Conservation (phyloP, 2,113 vertebrate species). For the Scalopus aquaticus region DNA sequence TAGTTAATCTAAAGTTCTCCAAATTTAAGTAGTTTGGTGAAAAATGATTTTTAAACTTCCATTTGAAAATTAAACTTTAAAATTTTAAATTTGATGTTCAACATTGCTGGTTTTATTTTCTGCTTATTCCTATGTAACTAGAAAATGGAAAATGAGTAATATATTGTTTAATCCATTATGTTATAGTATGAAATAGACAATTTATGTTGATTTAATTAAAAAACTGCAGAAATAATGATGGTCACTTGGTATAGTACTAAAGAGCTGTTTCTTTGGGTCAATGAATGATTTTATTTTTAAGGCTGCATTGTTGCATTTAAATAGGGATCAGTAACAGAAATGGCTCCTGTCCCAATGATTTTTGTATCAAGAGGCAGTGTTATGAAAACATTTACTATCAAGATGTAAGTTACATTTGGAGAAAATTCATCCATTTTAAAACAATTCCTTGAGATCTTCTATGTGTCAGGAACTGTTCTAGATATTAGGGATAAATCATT, state of each 20-base stretch:
- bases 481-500: not conserved
- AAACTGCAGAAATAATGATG: not conserved
- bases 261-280: not conserved
- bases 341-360: not conserved
- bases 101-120: not conserved
- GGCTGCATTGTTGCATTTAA: not conserved
- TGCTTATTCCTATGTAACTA: not conserved
- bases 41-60: not conserved
- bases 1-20: not conserved
- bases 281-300: not conserved
- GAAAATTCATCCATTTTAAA: not conserved
- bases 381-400: not conserved
- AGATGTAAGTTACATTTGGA: not conserved
- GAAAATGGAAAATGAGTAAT: not conserved
- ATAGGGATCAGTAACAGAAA: slow-evolving; percentile 1
- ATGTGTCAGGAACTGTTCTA: not conserved
- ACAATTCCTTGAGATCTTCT: not conserved
- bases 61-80: slow-evolving; percentile 36
- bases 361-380: not conserved
- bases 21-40: slow-evolving; percentile 3
- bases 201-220: slow-evolving; percentile 23
- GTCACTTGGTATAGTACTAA: not conserved
- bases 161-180: not conserved
- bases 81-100: not conserved
- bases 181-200: not conserved